These are phyloP conservation scores for Urosaurus nigricauda DNA, from an alignment of 2,797 vertebrate species.

Conservation along the genomic window DNA sequence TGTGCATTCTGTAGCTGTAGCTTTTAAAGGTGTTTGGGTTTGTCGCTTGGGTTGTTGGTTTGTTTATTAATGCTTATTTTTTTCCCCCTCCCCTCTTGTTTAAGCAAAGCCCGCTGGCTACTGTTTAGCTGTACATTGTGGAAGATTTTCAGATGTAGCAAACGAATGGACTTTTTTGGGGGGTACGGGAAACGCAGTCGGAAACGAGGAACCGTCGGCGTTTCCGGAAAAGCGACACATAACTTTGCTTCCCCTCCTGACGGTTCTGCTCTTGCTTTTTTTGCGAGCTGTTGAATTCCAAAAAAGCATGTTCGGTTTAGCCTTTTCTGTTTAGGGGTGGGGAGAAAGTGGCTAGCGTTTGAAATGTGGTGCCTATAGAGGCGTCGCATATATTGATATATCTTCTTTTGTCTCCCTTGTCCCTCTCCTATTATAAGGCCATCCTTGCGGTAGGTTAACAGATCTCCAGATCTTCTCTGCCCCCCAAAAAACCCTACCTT, in stretches of 20 bases:
- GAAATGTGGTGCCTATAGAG: conserved; percentile 52
- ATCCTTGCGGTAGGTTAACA: conserved; percentile 13
- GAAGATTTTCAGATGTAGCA: conserved; percentile 79
- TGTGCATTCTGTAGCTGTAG: conserved; percentile 96
- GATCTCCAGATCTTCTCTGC: not conserved
- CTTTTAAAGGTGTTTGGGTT: conserved; percentile 80
- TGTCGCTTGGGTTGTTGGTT: conserved; percentile 20
- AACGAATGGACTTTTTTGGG: conserved; percentile 55
- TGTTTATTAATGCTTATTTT: not conserved
- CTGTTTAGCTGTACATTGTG: conserved; percentile 79
- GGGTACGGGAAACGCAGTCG: conserved; percentile 34
- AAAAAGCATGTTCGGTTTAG: conserved; percentile 51
- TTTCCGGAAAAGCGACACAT: conserved; percentile 31
- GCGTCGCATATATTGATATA: not conserved
- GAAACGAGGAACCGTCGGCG: conserved; percentile 37
- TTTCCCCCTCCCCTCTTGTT: conserved; percentile 31
- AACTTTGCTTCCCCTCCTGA: too few species aligned
- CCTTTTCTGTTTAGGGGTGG: not conserved
- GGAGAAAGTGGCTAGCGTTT: conserved; percentile 19
- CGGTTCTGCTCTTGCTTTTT: conserved; percentile 66
- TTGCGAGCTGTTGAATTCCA: conserved; percentile 66
- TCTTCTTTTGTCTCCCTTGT: not conserved
- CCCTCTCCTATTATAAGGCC: conserved; percentile 17
- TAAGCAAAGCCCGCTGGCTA: conserved; percentile 77
- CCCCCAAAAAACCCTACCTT: conserved; percentile 41